Evolutionary conservation across 2,888 invertebrate genomes (phyloP).

Genomic region (Ectobius pallidus): DNA sequence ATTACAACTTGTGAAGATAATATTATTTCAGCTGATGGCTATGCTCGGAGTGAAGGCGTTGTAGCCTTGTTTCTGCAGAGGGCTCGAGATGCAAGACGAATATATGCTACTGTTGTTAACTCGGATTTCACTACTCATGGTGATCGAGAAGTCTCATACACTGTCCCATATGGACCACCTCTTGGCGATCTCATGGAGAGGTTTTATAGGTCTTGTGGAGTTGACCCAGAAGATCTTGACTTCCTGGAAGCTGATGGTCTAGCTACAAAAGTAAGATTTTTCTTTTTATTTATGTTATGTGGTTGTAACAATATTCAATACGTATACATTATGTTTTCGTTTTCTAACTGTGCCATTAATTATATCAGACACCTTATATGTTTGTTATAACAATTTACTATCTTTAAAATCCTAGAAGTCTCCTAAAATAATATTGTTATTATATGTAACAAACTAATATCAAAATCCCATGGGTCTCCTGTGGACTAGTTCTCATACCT

Average conservation of each 20-base stretch:
- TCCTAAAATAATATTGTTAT: too few species aligned
- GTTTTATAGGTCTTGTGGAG: slow-evolving; percentile 63
- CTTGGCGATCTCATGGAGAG: slow-evolving; percentile 53
- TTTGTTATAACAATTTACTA: too few species aligned
- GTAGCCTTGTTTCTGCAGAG: slow-evolving; percentile 55
- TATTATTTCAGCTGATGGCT: slow-evolving; percentile 53
- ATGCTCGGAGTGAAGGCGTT: slow-evolving; percentile 56
- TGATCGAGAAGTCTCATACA: slow-evolving; percentile 54
- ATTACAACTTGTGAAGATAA: too few species aligned
- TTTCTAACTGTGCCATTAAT: too few species aligned
- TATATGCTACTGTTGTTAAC: slow-evolving; percentile 74
- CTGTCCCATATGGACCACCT: slow-evolving; percentile 38
- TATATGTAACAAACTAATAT: too few species aligned
- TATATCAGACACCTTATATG: too few species aligned
- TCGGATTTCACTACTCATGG: slow-evolving; percentile 84
- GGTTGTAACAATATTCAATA: too few species aligned
- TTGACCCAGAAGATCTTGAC: slow-evolving; percentile 71
- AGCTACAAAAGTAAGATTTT: slow-evolving; percentile 60
- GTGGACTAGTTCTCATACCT: too few species aligned
- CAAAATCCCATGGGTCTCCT: too few species aligned
- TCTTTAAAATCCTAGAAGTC: too few species aligned
- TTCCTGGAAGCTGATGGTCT: slow-evolving; percentile 86
- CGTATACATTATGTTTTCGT: too few species aligned
- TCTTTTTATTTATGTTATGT: too few species aligned
- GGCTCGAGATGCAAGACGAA: slow-evolving; percentile 64